phyloP scores from a whole-genome alignment of 2,797 vertebrate species.

The Clangula hyemalis region DNA sequence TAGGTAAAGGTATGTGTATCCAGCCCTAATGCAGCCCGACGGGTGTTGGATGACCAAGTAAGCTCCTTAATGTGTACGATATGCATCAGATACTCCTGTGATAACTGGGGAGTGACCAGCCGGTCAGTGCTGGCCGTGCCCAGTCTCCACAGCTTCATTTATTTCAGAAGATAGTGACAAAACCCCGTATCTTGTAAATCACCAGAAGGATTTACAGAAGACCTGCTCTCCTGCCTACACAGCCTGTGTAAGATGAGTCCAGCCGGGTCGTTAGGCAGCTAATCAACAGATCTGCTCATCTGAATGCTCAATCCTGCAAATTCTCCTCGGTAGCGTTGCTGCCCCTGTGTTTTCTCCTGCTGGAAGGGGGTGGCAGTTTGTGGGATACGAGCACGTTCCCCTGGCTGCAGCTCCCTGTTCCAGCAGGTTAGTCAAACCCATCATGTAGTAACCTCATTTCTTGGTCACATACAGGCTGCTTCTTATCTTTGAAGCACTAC shows the following conservation, averaged over 20 bases:
- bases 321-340: background rate
- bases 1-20: background rate
- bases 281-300: background rate
- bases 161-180: background rate
- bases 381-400: background rate
- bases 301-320: background rate
- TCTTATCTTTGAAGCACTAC: background rate
- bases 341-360: rapidly evolving
- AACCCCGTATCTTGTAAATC: background rate
- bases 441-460: background rate
- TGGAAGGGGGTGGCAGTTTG: background rate
- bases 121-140: background rate
- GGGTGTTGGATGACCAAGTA: background rate
- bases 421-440: background rate
- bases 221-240: rapidly evolving
- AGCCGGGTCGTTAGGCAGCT: background rate
- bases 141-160: background rate
- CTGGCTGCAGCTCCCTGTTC: background rate
- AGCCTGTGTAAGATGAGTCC: background rate
- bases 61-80: background rate
- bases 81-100: background rate
- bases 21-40: background rate
- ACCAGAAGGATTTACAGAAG: background rate
- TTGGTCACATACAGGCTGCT: background rate
- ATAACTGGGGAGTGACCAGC: background rate